Evolutionary conservation across 2,797 vertebrate genomes (phyloP).

Genomic region (Hypotaenidia philippensis): DNA sequence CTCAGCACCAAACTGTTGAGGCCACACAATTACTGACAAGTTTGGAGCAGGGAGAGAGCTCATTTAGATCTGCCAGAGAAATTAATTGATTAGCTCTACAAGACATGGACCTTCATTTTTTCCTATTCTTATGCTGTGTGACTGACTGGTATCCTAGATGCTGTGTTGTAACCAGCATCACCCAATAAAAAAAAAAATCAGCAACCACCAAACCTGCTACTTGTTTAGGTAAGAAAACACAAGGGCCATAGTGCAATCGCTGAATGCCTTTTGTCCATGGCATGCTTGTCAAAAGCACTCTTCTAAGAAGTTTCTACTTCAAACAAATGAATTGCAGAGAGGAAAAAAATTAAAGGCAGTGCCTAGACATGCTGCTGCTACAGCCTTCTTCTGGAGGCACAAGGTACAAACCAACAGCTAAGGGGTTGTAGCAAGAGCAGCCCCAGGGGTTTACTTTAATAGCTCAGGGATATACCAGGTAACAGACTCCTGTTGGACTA

Average conservation of each 20-base stretch:
- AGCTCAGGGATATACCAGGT: neutral
- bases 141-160: neutral
- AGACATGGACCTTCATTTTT: neutral
- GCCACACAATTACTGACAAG: neutral
- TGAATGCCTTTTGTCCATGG: neutral
- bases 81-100: neutral
- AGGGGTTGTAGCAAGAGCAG: accelerated
- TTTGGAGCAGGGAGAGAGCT: neutral
- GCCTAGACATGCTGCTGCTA: neutral
- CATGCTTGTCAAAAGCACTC: neutral
- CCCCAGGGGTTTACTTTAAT: neutral
- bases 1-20: neutral
- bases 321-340: neutral
- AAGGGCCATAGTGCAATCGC: neutral
- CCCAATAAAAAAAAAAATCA: neutral
- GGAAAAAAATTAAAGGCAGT: neutral
- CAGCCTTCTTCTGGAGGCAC: neutral
- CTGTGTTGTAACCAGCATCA: neutral
- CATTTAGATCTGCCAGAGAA: neutral
- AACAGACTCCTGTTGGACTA: neutral
- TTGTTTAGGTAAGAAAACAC: neutral
- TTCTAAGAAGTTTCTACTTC: neutral
- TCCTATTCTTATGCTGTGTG: neutral
- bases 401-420: neutral
- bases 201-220: neutral